These are phyloP conservation scores for Brachionus paranguensis DNA, from an alignment of 1,140 invertebrate species.

Conservation along the genomic window DNA sequence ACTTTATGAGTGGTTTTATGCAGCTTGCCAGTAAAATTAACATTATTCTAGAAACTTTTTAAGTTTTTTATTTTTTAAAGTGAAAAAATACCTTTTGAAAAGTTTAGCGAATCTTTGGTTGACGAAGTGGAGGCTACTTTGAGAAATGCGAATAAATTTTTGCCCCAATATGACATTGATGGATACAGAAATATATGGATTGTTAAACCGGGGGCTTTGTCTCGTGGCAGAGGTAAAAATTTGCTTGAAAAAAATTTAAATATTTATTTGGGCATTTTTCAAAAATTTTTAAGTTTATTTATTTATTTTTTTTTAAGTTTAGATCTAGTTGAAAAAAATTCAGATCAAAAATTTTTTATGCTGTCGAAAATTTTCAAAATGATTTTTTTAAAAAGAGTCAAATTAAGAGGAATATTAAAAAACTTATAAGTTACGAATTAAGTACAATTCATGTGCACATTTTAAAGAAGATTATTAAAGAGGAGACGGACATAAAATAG, in stretches of 20 bases:
- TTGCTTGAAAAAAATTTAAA: background rate
- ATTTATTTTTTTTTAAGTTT: too few species aligned
- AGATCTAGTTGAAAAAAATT: too few species aligned
- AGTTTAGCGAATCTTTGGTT: slow-evolving; percentile 46
- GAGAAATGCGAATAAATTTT: slow-evolving; percentile 61
- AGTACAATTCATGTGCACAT: too few species aligned
- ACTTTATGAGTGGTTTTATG: slow-evolving; percentile 61
- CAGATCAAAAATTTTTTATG: too few species aligned
- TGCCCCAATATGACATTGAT: slow-evolving; percentile 73
- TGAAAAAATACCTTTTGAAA: slow-evolving; percentile 46
- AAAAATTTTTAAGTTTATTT: too few species aligned
- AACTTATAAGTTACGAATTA: too few species aligned
- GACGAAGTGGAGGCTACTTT: slow-evolving; percentile 54
- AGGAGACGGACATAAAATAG: too few species aligned
- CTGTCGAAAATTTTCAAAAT: too few species aligned
- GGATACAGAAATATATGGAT: slow-evolving; percentile 85
- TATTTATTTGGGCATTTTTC: background rate
- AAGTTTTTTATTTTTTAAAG: slow-evolving; percentile 51
- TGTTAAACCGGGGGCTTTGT: slow-evolving; percentile 86
- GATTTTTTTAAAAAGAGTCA: too few species aligned
- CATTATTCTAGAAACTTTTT: background rate
- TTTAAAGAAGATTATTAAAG: too few species aligned
- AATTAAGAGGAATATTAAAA: too few species aligned
- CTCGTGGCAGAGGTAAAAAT: slow-evolving; percentile 66
- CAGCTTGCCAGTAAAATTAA: slow-evolving; percentile 28